These are phyloP conservation scores for Hydropsyche tenuis DNA, from an alignment of 1,140 invertebrate species.

Conservation along the genomic window DNA sequence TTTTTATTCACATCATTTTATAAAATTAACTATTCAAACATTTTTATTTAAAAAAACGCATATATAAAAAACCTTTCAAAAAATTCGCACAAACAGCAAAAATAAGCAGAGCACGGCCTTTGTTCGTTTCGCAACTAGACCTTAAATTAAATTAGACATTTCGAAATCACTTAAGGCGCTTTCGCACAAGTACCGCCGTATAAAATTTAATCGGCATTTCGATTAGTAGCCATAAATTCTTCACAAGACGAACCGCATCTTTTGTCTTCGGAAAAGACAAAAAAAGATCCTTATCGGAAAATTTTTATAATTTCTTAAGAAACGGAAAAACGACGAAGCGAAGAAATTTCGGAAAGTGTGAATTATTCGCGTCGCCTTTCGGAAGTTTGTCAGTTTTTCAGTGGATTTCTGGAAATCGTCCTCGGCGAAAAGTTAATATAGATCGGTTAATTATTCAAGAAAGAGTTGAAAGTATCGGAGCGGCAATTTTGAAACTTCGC, in stretches of 20 bases:
- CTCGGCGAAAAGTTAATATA: background rate
- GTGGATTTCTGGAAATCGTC: background rate
- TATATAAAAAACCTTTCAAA: too few relatives aligned
- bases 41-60: too few relatives aligned
- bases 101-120: too few relatives aligned
- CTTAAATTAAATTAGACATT: too few relatives aligned
- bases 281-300: too few relatives aligned
- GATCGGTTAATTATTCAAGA: constrained; percentile 12
- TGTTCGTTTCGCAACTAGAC: too few relatives aligned
- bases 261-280: background rate
- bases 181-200: too few relatives aligned
- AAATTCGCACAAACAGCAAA: too few relatives aligned
- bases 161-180: too few relatives aligned
- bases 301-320: background rate
- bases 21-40: too few relatives aligned
- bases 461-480: constrained; percentile 1
- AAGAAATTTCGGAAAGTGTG: background rate
- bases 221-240: constrained; percentile 20
- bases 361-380: background rate
- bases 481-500: background rate
- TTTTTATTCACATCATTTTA: too few relatives aligned
- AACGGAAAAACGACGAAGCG: background rate
- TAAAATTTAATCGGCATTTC: constrained; percentile 16
- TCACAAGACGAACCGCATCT: background rate
- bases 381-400: background rate